Conservation (phyloP, 2,888 invertebrate species). For the Quadriops clusia region DNA sequence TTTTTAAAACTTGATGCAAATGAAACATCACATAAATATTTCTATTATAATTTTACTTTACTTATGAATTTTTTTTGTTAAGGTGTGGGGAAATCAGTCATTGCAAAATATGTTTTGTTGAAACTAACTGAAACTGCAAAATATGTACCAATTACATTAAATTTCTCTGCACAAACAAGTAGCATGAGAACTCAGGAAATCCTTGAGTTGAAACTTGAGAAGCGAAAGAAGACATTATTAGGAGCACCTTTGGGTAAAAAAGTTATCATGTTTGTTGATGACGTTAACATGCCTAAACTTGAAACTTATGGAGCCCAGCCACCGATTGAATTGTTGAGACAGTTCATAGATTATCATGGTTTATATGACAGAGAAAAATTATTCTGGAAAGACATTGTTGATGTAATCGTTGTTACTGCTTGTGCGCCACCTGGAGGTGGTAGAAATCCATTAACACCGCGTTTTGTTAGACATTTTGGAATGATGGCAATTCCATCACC, state of each 20-base stretch:
- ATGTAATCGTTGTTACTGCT: slow-evolving; percentile 70
- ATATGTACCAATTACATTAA: slow-evolving; percentile 67
- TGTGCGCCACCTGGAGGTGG: slow-evolving; percentile 90
- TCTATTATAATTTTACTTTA: background rate
- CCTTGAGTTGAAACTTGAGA: slow-evolving; percentile 75
- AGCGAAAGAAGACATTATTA: slow-evolving; percentile 63
- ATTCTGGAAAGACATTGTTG: slow-evolving; percentile 79
- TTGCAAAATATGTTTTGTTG: slow-evolving; percentile 63
- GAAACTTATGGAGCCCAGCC: slow-evolving; percentile 87
- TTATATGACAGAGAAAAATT: slow-evolving; percentile 79
- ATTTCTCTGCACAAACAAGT: slow-evolving; percentile 87
- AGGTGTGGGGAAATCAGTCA: slow-evolving; percentile 85
- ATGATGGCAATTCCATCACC: slow-evolving; percentile 76
- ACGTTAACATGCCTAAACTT: slow-evolving; percentile 82
- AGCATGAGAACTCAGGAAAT: slow-evolving; percentile 76
- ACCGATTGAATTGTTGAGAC: slow-evolving; percentile 75
- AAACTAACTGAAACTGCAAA: slow-evolving; percentile 46
- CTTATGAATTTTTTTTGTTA: slow-evolving; percentile 16
- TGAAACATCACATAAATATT: background rate
- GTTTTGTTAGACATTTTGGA: slow-evolving; percentile 82
- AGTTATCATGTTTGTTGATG: slow-evolving; percentile 78
- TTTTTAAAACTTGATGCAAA: background rate
- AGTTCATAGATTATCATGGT: slow-evolving; percentile 66
- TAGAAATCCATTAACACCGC: slow-evolving; percentile 68
- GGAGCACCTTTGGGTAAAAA: slow-evolving; percentile 77